Evolutionary conservation across 2,888 invertebrate genomes (phyloP).

Genomic region (Metellina segmentata): DNA sequence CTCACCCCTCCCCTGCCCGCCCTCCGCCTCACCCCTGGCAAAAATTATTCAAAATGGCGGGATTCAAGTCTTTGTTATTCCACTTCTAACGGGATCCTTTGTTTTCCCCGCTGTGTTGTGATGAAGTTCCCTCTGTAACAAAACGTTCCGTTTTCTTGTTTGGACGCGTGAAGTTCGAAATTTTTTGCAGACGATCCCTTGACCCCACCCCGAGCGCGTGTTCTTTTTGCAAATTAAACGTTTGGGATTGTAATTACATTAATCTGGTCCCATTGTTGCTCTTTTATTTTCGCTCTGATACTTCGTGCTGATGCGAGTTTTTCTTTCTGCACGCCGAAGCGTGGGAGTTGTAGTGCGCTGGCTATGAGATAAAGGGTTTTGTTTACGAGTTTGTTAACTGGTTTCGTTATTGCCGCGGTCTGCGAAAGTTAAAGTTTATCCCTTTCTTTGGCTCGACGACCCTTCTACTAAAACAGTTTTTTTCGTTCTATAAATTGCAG

Average conservation of each 20-base stretch:
- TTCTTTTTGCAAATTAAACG: conserved; percentile 65
- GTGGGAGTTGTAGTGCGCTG: too few relatives aligned
- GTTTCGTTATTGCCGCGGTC: too few relatives aligned
- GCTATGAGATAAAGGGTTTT: too few relatives aligned
- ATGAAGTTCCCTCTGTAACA: background rate
- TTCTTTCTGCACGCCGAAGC: too few relatives aligned
- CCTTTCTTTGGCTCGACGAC: too few relatives aligned
- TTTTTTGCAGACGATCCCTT: conserved; percentile 30
- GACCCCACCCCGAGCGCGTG: conserved; percentile 46
- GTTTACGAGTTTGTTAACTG: too few relatives aligned
- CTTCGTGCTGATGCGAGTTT: conserved; percentile 14
- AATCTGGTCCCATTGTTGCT: conserved; percentile 2
- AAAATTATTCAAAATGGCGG: conserved; percentile 58
- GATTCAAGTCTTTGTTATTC: conserved; percentile 24
- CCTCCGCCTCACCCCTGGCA: conserved; percentile 32
- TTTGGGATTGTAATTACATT: conserved; percentile 58
- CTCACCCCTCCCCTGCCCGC: conserved; percentile 42
- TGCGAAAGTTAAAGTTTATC: too few relatives aligned
- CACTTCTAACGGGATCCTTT: conserved; percentile 25
- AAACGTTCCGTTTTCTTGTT: background rate
- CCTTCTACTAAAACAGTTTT: too few relatives aligned
- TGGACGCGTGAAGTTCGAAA: conserved; percentile 44
- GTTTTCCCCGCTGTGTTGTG: conserved; percentile 40
- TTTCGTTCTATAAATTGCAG: too few relatives aligned
- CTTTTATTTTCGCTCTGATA: background rate